A percentile compares a stretch with the other conserved stretches of the same genome.
Evolutionary conservation across 2,797 vertebrate species (phyloP).

Genomic region (Glyptemys insculpta): DNA sequence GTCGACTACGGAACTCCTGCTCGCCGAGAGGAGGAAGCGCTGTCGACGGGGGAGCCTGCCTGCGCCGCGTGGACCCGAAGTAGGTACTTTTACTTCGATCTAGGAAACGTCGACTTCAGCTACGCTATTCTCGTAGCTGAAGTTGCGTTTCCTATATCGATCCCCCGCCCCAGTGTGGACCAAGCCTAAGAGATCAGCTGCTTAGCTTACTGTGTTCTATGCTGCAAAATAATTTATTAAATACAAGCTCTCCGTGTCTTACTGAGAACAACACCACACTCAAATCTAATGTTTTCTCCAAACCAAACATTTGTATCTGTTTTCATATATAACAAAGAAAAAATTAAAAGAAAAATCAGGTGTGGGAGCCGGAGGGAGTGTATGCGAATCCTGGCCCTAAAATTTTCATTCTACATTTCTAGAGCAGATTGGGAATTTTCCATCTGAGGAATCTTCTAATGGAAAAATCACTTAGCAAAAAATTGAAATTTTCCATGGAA

Average conservation of each 20-base stretch:
- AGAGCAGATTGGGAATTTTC: background rate
- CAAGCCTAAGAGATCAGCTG: background rate
- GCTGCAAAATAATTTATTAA: background rate
- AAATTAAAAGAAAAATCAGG: background rate
- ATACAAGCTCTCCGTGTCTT: background rate
- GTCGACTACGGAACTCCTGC: no score
- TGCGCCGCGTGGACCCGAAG: no score
- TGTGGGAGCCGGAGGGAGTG: no score
- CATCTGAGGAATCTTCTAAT: background rate
- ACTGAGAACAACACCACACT: background rate
- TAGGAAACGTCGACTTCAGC: no score
- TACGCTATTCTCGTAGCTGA: no score
- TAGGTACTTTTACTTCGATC: no score
- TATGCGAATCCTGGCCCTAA: background rate
- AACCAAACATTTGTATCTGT: background rate
- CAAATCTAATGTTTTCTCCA: background rate
- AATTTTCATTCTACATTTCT: slow-evolving; percentile 6
- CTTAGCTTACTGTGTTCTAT: background rate
- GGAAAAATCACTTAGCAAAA: background rate
- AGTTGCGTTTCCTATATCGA: no score
- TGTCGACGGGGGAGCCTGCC: no score
- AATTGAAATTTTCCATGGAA: background rate
- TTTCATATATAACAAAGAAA: background rate
- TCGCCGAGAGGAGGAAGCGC: no score
- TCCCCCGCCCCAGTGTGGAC: no score